Base-by-base conservation (phyloP, 1,140 invertebrate species). In the Aleiodes sp. region DNA sequence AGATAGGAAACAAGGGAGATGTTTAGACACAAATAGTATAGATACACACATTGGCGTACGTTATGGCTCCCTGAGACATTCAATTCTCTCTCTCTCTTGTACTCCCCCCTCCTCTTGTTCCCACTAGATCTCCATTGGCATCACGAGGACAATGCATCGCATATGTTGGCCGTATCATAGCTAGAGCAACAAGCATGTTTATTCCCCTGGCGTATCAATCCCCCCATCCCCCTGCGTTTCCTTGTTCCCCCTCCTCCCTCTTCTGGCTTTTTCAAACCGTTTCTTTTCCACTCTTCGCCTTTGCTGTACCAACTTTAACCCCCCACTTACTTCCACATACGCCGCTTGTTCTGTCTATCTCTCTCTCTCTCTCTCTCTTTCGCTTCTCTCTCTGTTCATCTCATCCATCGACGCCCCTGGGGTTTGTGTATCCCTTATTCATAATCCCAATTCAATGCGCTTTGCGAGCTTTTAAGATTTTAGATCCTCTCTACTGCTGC, bases 401-500 rank as follows among this genome's bases (percentile, higher is more conserved):
- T 71, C 68, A 67, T 71, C 70, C 73, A 70, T 74, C 66, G 70
- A 67, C 70, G 67, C 73, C 70, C 73, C 59, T 67, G 66, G 73
- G 73, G 52, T 66, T 65, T 67, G 37, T 37, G 29, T 78, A 78
- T 81, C 77, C 78, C 77, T 79, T 81, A 81, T 81, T 81, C 79
- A 81, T 81, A 80, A 81, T 81, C 78, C 78, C 77, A 77, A 78
- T 81, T 81, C 80, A 81, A 81, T 81, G 80, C 78, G 78, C 78
- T 81, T 81, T 79, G 77, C 78, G 72, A 76, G 80, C 80, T 81
- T 81, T 81, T 80, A 81, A 81, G 80, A 79, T 79, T 74, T 74
- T 68, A 73, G 73, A 75, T 73, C 60, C 65, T 62, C 31, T 66
- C 46, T 61, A 56, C 52, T 56, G 19, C 24, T 69, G 21, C 46